Conservation (phyloP, 2,888 invertebrate species). For the Eulithis prunata region DNA sequence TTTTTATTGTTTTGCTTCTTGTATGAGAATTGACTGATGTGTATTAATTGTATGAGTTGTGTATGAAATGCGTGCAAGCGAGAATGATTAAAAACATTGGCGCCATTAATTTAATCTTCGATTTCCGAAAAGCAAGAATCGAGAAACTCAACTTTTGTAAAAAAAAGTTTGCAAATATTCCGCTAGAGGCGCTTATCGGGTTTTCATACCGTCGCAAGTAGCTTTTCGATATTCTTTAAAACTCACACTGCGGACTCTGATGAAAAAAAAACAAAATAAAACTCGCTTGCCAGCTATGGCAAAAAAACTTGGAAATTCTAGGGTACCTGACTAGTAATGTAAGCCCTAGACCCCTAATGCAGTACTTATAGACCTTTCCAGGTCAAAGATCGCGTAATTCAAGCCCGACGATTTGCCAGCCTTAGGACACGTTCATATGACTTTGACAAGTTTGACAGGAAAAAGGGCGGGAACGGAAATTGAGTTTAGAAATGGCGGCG, state of each 20-base stretch:
- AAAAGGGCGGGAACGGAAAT: slow-evolving; percentile 25
- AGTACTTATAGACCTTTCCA: slow-evolving; percentile 34
- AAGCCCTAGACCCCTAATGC: not conserved
- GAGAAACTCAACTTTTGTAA: too few species aligned
- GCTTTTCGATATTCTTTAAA: too few species aligned
- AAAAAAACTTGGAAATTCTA: too few species aligned
- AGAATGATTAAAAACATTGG: slow-evolving; percentile 1
- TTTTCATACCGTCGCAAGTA: too few species aligned
- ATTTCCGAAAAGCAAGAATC: too few species aligned
- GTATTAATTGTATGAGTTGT: slow-evolving; percentile 18
- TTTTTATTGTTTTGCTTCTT: slow-evolving; percentile 22
- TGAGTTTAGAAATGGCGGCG: not conserved
- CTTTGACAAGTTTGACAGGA: slow-evolving; percentile 17
- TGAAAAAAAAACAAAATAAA: too few species aligned
- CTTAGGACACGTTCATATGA: slow-evolving; percentile 18
- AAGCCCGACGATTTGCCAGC: slow-evolving; percentile 36
- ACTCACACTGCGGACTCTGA: too few species aligned
- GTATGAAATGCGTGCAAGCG: slow-evolving; percentile 8
- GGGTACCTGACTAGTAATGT: not conserved
- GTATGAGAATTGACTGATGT: slow-evolving; percentile 25
- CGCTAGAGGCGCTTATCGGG: too few species aligned
- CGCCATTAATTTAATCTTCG: not conserved
- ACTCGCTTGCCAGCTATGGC: too few species aligned
- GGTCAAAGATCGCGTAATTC: slow-evolving; percentile 41
- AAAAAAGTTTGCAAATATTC: too few species aligned